Conservation (phyloP, 92 coral and sea anemone genomes). For the Phymanthus crucifer region DNA sequence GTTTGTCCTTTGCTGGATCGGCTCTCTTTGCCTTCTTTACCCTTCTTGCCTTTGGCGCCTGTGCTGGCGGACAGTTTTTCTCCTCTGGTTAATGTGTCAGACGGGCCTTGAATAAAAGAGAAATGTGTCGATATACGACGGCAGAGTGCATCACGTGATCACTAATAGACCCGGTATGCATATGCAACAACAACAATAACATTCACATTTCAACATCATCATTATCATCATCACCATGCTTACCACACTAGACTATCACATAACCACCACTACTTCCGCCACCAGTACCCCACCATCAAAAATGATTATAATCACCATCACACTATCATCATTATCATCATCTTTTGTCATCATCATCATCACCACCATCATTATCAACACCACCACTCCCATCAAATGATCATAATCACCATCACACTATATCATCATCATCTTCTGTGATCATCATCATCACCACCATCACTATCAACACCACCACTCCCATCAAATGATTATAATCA, state of each 20-base stretch:
- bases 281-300: background rate
- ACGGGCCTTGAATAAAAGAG: slow-evolving; percentile 38
- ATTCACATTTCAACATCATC: background rate
- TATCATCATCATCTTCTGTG: background rate
- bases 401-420: background rate
- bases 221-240: background rate
- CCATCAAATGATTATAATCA: background rate
- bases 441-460: slow-evolving; percentile 3
- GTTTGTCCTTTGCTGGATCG: slow-evolving; percentile 85
- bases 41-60: slow-evolving; percentile 86
- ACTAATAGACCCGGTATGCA: no score
- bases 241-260: no score
- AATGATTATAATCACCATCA: background rate
- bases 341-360: background rate
- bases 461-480: background rate
- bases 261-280: background rate
- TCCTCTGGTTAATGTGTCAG: slow-evolving; percentile 66
- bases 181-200: background rate
- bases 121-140: background rate
- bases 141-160: no score
- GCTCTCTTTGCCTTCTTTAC: slow-evolving; percentile 90
- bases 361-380: background rate
- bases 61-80: slow-evolving; percentile 88
- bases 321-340: background rate
- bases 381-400: slow-evolving; percentile 9